Base-by-base conservation (phyloP, 2,888 invertebrate species). In the Lasiommata megera region DNA sequence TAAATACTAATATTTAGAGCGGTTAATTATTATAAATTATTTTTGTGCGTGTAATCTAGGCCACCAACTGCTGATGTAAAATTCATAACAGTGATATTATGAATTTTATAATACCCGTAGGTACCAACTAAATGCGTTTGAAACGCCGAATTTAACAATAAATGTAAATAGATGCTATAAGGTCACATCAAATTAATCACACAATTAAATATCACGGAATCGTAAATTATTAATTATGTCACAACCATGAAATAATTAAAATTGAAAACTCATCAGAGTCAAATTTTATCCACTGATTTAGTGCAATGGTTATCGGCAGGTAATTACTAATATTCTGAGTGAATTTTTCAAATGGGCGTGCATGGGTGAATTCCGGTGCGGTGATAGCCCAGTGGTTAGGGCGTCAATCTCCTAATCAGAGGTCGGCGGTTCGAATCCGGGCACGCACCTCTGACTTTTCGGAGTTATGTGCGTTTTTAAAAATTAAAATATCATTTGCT, bases 151-250 rank as follows among this genome's bases (percentile, higher is more conserved):
- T 31, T 41, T 52, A 18, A 12, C 52, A 41, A 41, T 31, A 2
- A 31, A 59, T 41, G 56, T 59, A 62, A 59, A 56, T 51, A 54
- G 34, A 29, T 54, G 60, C 12, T 56, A 34, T 60, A 54, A 54
- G 60, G 62, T 59, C 56, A 57, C 31, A 57, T 47, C 56, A 46
- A 57, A 57, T 60, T 54, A 52, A 60, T 43, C 60, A 43, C 59
- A 54, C 54, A 54, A 57, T 62, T 62, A 57, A 62, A 62, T 60
- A 54, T 54, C 51, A 62, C 51, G 29, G 56, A 46, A 60, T 59
- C 44, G 51, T 54, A 54, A 60, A 60, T 57, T 54, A 54, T 54
- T 59, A 47, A 52, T 56, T 55, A 55, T 37, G 47, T 51, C 51
- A 54, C 51, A 60, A 54, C 51, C 59, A 56, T 54, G 51, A 59